Evolutionary conservation across 2,888 invertebrate species (phyloP), one percentile per base, ranked within the genome.

Genomic region (Leistus spinibarbis): DNA sequence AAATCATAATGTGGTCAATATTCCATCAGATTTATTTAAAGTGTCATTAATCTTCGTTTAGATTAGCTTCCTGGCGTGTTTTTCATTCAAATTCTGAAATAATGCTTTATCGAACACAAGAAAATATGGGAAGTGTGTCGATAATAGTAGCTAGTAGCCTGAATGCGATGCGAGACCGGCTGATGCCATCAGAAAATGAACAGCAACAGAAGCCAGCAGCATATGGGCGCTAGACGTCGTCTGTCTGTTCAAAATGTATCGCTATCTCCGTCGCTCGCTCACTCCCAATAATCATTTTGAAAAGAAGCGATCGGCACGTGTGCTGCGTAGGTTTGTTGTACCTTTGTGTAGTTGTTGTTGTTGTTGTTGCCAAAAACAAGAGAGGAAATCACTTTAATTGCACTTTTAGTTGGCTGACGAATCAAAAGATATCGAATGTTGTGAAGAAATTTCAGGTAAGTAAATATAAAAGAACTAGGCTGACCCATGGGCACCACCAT

Each of bases 211-310:
- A 16, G 57, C 57, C 57, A 16, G 57, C 57, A 57, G 17, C 60
- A 60, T 60, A 60, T 60, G 60, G 60, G 22, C 60, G 60, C 60
- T 60, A 60, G 60, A 60, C 60, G 60, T 60, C 40, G 40, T 40
- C 40, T 40, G 40, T 40, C 40, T 40, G 40, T 40, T 40, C 10
- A n/a, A 40, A 40, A 40, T 40, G 10, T 40, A 40, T 40, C 40
- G 40, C 40, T 40, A 10, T 7, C 40, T 40, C 40, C 40, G 10
- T 40, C 40, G 13, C 40, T 40, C 40, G 13, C 40, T 40, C 40
- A 40, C 13, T 40, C 40, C 40, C 40, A 40, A 40, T 40, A 40
- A 40, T 40, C 40, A 40, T 40, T 40, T 40, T 40, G 40, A 40
- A 40, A 40, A 40, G 40, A 40, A 40, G 10, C 40, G 40, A 40